A percentile compares a stretch with the other conserved stretches of the same genome.
phyloP scores from a whole-genome alignment of 2,797 vertebrate species.

The Pipistrellus kuhlii region DNA sequence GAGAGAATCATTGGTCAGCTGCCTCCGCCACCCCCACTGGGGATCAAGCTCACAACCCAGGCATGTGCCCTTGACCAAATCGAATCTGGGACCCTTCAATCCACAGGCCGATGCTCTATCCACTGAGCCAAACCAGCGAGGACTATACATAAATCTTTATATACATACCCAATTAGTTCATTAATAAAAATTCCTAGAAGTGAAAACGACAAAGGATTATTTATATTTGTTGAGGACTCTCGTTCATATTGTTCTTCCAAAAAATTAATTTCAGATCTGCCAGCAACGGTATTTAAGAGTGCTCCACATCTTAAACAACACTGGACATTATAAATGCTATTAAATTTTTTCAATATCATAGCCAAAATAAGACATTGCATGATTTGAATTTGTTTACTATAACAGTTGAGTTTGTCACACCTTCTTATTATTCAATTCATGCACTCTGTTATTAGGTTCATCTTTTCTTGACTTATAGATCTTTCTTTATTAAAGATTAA shows the following conservation, averaged over 20 bases:
- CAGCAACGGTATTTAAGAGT: background rate
- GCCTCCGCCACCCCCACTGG: too few relatives aligned
- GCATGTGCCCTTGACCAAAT: too few relatives aligned
- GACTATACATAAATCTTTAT: background rate
- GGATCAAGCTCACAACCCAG: too few relatives aligned
- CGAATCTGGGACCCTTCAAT: too few relatives aligned
- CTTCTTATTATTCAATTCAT: constrained; percentile 43
- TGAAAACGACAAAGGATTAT: background rate
- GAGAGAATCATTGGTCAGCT: too few relatives aligned
- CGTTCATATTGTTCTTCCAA: background rate
- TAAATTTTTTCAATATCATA: background rate
- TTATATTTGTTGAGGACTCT: background rate
- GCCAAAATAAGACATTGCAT: constrained; percentile 14
- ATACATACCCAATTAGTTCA: background rate
- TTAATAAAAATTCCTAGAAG: constrained; percentile 32
- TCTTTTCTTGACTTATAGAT: background rate
- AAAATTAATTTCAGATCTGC: background rate
- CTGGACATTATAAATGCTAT: background rate
- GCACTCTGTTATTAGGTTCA: background rate
- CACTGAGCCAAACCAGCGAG: too few relatives aligned
- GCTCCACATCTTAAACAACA: background rate
- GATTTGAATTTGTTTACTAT: constrained; percentile 5
- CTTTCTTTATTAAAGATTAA: constrained; percentile 37
- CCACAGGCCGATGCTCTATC: too few relatives aligned
- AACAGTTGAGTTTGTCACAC: background rate